These are phyloP conservation scores for human (Homo sapiens) DNA, from an alignment of 2,113 vertebrate species.

Conservation along the genomic window GRCh38 chr2:134079001-134079500, in stretches of 20 bases:
- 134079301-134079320: neutral
- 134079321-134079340: neutral
- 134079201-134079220: neutral
- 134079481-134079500: neutral
- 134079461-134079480: neutral
- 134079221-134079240: constrained; percentile 9
- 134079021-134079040: neutral
- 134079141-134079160: constrained; percentile 57
- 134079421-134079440: neutral
- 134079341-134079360: neutral
- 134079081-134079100: constrained; percentile 6
- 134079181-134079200: constrained; percentile 63
- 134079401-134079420: neutral
- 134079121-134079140: neutral
- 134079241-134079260: constrained; percentile 9
- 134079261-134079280: constrained; percentile 23
- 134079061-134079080: neutral
- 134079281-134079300: neutral
- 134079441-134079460: neutral
- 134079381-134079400: neutral
- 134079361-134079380: neutral
- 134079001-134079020: neutral
- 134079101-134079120: neutral
- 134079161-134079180: constrained; percentile 69
- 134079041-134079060: neutral